These are phyloP conservation scores for Octopus sinensis DNA, from an alignment of 1,140 invertebrate species.

Conservation along the genomic window DNA sequence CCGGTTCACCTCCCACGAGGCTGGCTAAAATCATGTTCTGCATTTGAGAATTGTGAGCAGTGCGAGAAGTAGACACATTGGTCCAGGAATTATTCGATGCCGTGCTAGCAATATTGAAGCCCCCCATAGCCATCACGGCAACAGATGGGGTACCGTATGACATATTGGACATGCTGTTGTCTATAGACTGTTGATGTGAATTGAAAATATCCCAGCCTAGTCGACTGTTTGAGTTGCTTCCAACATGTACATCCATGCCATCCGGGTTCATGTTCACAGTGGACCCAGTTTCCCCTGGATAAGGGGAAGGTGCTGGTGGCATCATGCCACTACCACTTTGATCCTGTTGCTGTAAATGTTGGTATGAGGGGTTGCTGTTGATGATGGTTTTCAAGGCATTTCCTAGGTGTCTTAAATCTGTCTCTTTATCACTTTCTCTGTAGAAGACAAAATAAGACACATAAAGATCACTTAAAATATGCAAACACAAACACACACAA, in stretches of 20 bases:
- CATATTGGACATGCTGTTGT: neutral
- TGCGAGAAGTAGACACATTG: conserved; percentile 4
- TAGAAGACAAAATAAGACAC: conserved; percentile 14
- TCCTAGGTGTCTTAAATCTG: conserved; percentile 47
- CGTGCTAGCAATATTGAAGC: neutral
- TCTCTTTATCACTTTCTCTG: conserved; percentile 55
- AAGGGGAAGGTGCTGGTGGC: neutral
- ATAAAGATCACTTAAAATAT: too few species aligned
- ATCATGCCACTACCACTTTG: conserved; percentile 4
- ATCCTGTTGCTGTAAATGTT: conserved; percentile 4
- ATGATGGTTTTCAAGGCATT: conserved; percentile 4
- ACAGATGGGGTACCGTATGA: neutral
- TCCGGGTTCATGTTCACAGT: neutral
- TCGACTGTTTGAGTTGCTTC: neutral
- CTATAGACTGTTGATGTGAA: neutral
- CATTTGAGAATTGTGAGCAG: conserved; percentile 6
- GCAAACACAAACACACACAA: too few species aligned
- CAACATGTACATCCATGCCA: conserved; percentile 2
- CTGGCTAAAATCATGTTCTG: neutral
- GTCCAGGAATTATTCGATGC: neutral
- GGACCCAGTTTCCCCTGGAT: neutral
- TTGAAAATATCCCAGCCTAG: conserved; percentile 1
- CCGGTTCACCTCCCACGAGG: neutral
- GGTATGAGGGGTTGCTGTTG: neutral
- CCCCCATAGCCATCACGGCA: neutral